Base-by-base conservation (phyloP, 2,888 invertebrate species). In the Epirrhoe alternata region DNA sequence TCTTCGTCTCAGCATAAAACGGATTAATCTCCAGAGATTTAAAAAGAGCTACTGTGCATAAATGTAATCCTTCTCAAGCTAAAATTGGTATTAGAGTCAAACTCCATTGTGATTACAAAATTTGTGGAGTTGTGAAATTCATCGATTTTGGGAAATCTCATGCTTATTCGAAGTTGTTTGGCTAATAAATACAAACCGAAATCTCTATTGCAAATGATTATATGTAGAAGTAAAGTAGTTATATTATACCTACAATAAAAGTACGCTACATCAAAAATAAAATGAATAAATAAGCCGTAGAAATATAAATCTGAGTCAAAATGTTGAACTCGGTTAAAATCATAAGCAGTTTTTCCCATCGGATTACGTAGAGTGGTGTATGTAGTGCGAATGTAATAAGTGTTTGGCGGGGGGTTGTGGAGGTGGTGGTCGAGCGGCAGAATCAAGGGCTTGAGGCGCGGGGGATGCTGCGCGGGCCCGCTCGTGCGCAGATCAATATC, bases 311-410 rank as follows among this genome's bases (percentile, higher is more conserved):
- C 31, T 16, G 45, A 7, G 64, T 53, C 68, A 68, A 42, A 61
- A 62, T 50, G 45, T 38, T 60, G 60, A 45, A 60, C 63, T 61
- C 60, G 0, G 62, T 64, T 79, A 81, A 82, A 82, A 84, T 77
- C 78, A 84, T 83, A 83, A 86, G 87, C 84, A 88, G 88, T 90
- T 89, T 89, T 87, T 68, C 89, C 85, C 86, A 90, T 88, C 82
- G 88, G 88, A 90, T 92, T 89, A 90, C 86, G 88, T 83, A 83
- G 82, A 88, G 87, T 85, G 83, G 81, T 87, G 87, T 88, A 86
- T 87, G 89, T 89, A 87, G 89, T 90, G 91, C 86, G 86, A 90
- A 86, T 88, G 89, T 89, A 90, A 90, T 91, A 92, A 90, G 92
- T 90, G 89, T 90, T 89, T 86, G 86, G 79, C 77, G 80, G 83